Percentiles rank a stretch among this genome's conserved stretches.
phyloP scores from a whole-genome alignment of 2,113 vertebrate genomes.

The Machaerirhynchus nigripectus region DNA sequence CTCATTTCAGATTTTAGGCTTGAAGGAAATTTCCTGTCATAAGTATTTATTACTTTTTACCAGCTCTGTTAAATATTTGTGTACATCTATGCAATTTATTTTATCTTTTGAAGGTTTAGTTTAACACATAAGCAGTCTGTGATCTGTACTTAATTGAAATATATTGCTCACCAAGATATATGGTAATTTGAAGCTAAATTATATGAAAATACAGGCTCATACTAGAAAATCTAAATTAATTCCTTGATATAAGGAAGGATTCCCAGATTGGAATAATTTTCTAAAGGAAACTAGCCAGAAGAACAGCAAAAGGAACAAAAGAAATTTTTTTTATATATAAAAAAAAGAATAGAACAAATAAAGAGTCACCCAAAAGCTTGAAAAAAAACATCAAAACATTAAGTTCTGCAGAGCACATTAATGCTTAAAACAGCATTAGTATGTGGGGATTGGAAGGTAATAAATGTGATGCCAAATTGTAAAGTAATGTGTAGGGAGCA shows the following conservation, averaged over 20 bases:
- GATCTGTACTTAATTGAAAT: background rate
- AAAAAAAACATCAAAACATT: background rate
- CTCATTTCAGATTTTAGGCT: background rate
- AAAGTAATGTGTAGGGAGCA: background rate
- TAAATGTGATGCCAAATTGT: background rate
- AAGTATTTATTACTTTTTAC: background rate
- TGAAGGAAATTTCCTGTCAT: background rate
- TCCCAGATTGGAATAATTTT: background rate
- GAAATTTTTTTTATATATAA: background rate
- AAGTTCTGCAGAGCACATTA: background rate
- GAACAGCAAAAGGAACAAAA: background rate
- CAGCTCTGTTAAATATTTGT: background rate
- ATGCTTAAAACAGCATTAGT: background rate
- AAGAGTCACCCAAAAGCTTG: background rate
- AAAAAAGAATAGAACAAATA: background rate
- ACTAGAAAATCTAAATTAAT: background rate
- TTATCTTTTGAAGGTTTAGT: background rate
- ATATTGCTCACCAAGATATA: background rate
- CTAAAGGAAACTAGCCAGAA: background rate
- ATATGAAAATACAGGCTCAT: background rate
- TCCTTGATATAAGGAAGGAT: background rate
- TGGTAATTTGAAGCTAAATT: background rate
- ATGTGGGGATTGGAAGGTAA: background rate
- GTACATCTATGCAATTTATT: background rate
- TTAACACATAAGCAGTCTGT: background rate